phyloP scores from a whole-genome alignment of 2,888 invertebrate genomes.

The Tanypteryx hageni region DNA sequence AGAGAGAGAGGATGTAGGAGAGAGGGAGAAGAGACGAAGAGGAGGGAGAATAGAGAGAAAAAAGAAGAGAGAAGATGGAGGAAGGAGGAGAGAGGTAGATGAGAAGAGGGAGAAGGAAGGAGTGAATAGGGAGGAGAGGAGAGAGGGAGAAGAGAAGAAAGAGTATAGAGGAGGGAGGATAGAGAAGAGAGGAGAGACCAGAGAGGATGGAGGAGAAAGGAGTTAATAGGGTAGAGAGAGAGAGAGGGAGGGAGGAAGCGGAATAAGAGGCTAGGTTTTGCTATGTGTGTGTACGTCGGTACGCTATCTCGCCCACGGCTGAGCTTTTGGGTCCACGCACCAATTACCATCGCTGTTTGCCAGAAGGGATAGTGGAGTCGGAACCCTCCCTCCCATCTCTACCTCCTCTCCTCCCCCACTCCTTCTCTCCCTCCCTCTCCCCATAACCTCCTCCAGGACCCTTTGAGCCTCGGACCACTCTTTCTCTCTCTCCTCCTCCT shows the following conservation, averaged over 20 bases:
- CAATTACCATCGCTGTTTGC: constrained; percentile 49
- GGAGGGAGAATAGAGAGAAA: no score
- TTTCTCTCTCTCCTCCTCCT: background rate
- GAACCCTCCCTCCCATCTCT: background rate
- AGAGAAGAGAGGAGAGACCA: background rate
- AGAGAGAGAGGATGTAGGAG: background rate
- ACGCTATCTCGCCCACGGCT: constrained; percentile 29
- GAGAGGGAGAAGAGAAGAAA: no score
- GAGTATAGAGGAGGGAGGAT: background rate
- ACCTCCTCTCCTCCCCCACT: no score
- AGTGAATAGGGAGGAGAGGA: background rate
- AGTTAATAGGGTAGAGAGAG: background rate
- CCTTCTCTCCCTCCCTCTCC: background rate
- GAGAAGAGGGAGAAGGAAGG: background rate
- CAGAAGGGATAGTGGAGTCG: background rate
- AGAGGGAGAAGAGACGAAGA: no score
- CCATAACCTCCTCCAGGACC: background rate
- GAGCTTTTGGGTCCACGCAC: constrained; percentile 15
- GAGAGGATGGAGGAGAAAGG: background rate
- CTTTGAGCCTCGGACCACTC: constrained; percentile 18
- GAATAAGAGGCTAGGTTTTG: background rate
- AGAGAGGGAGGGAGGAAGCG: background rate
- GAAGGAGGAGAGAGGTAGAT: no score
- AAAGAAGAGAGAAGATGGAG: no score
- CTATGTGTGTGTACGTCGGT: background rate